Evolutionary conservation across 2,113 vertebrate species (phyloP), one percentile per base, ranked within the genome.

Genomic region (Microcebus jonahi): DNA sequence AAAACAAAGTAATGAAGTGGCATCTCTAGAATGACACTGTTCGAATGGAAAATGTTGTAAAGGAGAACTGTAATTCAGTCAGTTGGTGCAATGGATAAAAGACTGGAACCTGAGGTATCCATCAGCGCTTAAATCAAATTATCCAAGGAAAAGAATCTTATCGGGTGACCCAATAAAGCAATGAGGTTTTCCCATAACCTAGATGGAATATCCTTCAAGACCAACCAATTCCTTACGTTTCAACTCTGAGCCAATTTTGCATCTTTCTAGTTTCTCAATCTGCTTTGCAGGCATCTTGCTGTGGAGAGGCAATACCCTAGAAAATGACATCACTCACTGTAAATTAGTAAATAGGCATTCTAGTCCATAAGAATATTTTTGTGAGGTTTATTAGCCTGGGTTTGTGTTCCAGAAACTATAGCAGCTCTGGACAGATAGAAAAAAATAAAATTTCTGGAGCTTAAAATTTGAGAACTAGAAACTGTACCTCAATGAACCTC

Each of bases 91-190:
- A 63, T 21, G 23, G 48, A 76, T 87, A 94, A 89, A 53, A 84
- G 55, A 87, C 4, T 65, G 86, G 53, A 94, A 84, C 70, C 61
- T 80, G 50, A 93, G 92, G 55, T 90, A 84, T 34, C 89, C 53
- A 91, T 59, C 65, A n/a, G 57, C 75, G 45, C 71, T 91, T 84
- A 70, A 80, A 95, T 84, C 91, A 93, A 87, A 79, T 87, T 90
- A 97, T 95, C 86, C 45, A 90, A 65, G 96, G 96, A 95, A 97
- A 97, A 93, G 13, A 91, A 87, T 29, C 87, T 94, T 96, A 94
- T 91, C 96, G 36, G 57, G 68, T 95, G 80, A 95, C 53, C 73
- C 42, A 55, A 55, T 87, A 93, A 91, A 53, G 18, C 59, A 87
- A 42, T 7, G 39, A 97, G 63, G 65, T 95, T 95, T 91, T 88